Base-by-base conservation (phyloP, 2,797 vertebrate species). In the Darevskia mixta region DNA sequence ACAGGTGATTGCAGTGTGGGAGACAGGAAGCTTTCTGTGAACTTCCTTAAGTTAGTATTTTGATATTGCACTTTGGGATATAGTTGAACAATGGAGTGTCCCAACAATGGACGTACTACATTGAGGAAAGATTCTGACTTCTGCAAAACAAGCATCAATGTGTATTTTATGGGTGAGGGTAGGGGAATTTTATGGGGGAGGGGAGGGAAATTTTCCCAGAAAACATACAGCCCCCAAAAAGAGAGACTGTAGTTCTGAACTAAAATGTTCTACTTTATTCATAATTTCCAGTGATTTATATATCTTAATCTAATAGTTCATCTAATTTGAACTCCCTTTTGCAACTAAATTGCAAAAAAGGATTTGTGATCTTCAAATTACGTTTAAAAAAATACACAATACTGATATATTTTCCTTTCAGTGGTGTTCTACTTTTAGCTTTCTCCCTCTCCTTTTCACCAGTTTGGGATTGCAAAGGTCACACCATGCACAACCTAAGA, bases 371-470 rank as follows among this genome's bases (percentile, higher is more conserved):
- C 82, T 90, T 89, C 0, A 0, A 88, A 32, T 35, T 83, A 43
- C n/a, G 73, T 67, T 2, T 2, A 90, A 91, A 2, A 20, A 20
- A 81, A 93, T 29, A 76, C 7, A 8, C 64, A 81, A 82, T 58
- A 72, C 61, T 73, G 55, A 81, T 78, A 72, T 87, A 91, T 76
- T 90, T 78, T 29, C 49, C 88, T 86, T 90, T 87, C 91, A 88
- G 58, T 67, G n/a, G 18, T 45, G 82, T 86, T 92, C 49, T 80
- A 35, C 89, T 93, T 91, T 93, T 89, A 92, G 38, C 4, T 11
- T 83, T 69, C 83, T 78, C 72, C 58, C 38, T 41, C 10, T 67
- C 1, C 13, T 55, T 55, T 55, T 55, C 49, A 55, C 49, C 49
- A 55, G 49, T 38, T 84, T 45, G 11, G 72, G 25, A 1, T 87